phyloP scores from a whole-genome alignment of 2,797 vertebrate genomes.

The Oceanodroma leucorhoa region DNA sequence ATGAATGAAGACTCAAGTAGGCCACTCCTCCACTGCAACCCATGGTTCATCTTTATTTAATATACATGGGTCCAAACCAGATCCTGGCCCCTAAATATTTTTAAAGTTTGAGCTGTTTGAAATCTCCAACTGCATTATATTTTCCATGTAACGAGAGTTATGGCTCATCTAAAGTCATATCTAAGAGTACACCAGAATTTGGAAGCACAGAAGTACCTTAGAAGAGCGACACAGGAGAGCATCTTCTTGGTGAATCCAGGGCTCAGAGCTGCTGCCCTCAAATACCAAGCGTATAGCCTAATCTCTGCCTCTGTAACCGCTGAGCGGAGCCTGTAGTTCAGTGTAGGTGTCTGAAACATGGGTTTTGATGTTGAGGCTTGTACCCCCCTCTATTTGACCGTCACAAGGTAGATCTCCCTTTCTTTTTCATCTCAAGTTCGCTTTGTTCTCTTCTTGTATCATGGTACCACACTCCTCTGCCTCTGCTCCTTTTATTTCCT shows the following conservation, averaged over 20 bases:
- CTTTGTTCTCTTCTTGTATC: neutral
- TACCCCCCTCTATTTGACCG: neutral
- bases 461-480: neutral
- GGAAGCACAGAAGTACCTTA: neutral
- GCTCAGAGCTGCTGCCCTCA: neutral
- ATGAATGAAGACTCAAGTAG: neutral
- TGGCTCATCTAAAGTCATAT: neutral
- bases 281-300: accelerated
- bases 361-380: neutral
- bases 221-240: accelerated
- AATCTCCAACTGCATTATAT: neutral
- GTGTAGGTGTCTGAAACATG: neutral
- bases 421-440: neutral
- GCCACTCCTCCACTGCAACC: neutral
- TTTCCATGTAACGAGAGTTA: neutral
- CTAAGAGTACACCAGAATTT: neutral
- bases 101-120: neutral
- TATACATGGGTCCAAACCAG: neutral
- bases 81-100: neutral
- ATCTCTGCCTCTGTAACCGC: neutral
- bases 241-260: neutral
- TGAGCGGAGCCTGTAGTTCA: neutral
- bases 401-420: neutral
- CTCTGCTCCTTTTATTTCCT: neutral
- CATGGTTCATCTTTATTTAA: neutral